Conservation (phyloP, 2,113 vertebrate species). For the Rallus limicola region DNA sequence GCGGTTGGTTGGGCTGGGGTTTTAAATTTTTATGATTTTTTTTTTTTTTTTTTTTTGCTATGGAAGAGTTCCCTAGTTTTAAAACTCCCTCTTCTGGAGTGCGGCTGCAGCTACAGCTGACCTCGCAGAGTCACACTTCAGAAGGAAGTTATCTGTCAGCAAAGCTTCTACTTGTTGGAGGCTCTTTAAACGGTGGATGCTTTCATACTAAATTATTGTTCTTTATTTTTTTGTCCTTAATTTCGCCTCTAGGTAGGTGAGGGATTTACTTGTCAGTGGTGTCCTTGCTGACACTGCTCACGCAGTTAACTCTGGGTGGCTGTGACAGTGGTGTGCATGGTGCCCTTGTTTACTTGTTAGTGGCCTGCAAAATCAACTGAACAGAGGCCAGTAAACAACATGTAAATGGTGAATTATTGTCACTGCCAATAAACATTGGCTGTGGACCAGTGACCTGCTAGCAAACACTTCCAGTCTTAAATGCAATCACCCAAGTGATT, state of each 20-base stretch:
- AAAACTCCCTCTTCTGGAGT: conserved; percentile 29
- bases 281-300: not conserved
- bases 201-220: not conserved
- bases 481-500: not conserved
- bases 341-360: not conserved
- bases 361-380: not conserved
- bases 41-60: not conserved
- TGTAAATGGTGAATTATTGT: not conserved
- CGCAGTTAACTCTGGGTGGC: not conserved
- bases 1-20: not conserved
- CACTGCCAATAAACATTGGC: not conserved
- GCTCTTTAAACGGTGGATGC: not conserved
- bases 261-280: not conserved
- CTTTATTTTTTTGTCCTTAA: not conserved
- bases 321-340: not conserved
- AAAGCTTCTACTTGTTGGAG: not conserved
- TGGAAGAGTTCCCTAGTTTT: not conserved
- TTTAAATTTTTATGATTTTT: not conserved
- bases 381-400: not conserved
- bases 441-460: not conserved
- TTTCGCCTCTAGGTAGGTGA: not conserved
- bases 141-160: not conserved
- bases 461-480: not conserved
- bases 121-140: not conserved
- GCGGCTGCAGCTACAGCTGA: not conserved